Conservation (phyloP, 2,888 invertebrate species). For the Sesia apiformis region DNA sequence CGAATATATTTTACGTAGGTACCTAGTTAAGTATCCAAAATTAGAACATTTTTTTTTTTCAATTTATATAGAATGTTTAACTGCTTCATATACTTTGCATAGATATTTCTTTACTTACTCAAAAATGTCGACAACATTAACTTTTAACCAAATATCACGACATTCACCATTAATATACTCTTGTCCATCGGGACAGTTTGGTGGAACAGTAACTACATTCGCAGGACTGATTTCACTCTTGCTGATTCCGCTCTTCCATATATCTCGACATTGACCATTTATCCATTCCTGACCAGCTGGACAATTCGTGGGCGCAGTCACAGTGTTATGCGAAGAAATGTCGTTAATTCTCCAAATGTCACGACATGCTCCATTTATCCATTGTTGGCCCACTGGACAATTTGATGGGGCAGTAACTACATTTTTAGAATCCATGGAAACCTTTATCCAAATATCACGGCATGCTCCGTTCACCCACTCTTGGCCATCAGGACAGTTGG, state of each 20-base stretch:
- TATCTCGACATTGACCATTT: constrained; percentile 11
- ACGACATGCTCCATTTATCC: constrained; percentile 11
- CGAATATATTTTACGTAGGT: too few species aligned
- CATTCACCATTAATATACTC: constrained; percentile 11
- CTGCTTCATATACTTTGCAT: too few species aligned
- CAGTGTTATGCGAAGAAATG: constrained; percentile 1
- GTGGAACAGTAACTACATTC: constrained; percentile 8
- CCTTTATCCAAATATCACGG: constrained; percentile 11
- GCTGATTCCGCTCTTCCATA: not conserved
- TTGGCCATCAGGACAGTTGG: constrained; percentile 22
- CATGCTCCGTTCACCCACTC: constrained; percentile 19
- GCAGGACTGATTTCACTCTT: not conserved
- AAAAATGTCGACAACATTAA: not conserved
- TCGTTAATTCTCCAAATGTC: constrained; percentile 6
- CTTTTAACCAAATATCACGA: constrained; percentile 10
- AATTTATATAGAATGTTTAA: too few species aligned
- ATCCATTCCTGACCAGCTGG: constrained; percentile 9
- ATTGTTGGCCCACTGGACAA: constrained; percentile 11
- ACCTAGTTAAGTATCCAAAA: too few species aligned
- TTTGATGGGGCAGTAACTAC: constrained; percentile 9
- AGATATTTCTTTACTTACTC: not conserved
- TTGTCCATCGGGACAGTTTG: constrained; percentile 12
- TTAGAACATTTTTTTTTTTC: too few species aligned
- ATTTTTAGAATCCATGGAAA: not conserved
- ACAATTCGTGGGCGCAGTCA: constrained; percentile 11